Conservation (phyloP, 1,140 invertebrate species). For the Rhysida immarginata region DNA sequence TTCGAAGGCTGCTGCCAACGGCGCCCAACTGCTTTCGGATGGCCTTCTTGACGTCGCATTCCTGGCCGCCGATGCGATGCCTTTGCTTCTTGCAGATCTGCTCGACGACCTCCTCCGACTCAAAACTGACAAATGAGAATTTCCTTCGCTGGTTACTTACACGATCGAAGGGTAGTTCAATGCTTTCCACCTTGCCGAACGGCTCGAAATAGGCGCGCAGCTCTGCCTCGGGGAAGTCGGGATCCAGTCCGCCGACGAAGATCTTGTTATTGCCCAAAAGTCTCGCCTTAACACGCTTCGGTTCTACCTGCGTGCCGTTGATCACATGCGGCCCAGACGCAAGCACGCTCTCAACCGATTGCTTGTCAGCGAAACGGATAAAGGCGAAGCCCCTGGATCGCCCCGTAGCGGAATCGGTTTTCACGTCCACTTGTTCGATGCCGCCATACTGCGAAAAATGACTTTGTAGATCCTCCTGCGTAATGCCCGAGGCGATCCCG, state of each 20-base stretch:
- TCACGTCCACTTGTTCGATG: slow-evolving; percentile 84
- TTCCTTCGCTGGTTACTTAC: slow-evolving; percentile 87
- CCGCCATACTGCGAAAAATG: slow-evolving; percentile 78
- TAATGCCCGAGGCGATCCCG: slow-evolving; percentile 91
- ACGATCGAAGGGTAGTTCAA: slow-evolving; percentile 93
- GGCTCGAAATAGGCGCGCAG: slow-evolving; percentile 79
- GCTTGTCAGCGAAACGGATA: slow-evolving; percentile 76
- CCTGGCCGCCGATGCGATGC: slow-evolving; percentile 80
- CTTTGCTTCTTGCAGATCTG: slow-evolving; percentile 77
- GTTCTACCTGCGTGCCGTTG: slow-evolving; percentile 70
- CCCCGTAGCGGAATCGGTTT: slow-evolving; percentile 78
- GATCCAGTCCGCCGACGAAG: slow-evolving; percentile 81
- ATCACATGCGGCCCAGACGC: not conserved
- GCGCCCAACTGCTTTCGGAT: slow-evolving; percentile 53
- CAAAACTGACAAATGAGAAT: slow-evolving; percentile 89
- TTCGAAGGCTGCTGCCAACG: slow-evolving; percentile 12
- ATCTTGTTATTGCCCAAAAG: slow-evolving; percentile 60
- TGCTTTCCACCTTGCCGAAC: slow-evolving; percentile 63
- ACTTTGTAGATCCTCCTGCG: slow-evolving; percentile 86
- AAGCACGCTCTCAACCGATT: slow-evolving; percentile 71
- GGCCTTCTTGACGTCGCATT: slow-evolving; percentile 87
- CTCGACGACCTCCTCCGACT: slow-evolving; percentile 80
- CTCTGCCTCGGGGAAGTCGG: slow-evolving; percentile 78
- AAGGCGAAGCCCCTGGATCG: slow-evolving; percentile 84
- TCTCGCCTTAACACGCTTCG: slow-evolving; percentile 83